Evolutionary conservation across 2,797 vertebrate species (phyloP).

Genomic region (Gallinago stenura): DNA sequence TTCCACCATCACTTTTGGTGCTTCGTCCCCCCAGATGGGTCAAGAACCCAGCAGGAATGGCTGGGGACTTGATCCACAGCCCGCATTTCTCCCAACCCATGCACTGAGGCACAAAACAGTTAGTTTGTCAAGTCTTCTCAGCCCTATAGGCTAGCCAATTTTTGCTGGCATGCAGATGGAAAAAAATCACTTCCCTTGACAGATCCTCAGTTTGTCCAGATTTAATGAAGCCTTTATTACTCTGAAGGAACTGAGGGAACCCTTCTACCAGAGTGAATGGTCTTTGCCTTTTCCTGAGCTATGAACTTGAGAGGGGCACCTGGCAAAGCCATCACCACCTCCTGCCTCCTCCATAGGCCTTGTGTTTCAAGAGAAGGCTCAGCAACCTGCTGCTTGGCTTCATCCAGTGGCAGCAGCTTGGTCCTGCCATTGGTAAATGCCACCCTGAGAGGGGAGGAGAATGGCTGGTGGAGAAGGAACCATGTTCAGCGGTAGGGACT

Average conservation of each 20-base stretch:
- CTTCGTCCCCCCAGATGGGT: background rate
- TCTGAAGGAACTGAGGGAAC: background rate
- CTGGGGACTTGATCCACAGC: background rate
- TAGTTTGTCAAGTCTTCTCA: background rate
- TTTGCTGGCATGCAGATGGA: background rate
- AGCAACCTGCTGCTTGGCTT: background rate
- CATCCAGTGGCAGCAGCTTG: rapidly evolving
- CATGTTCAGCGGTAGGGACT: background rate
- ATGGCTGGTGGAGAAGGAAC: background rate
- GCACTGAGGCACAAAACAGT: background rate
- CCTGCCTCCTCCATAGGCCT: background rate
- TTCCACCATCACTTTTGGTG: background rate
- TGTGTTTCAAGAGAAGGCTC: background rate
- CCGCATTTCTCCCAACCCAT: background rate
- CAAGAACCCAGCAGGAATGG: background rate
- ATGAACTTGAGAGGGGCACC: background rate
- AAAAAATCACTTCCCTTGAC: background rate
- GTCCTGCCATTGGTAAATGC: background rate
- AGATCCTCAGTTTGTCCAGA: background rate
- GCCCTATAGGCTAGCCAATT: background rate
- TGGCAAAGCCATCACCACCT: background rate
- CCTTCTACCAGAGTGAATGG: background rate
- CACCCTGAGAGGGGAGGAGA: background rate
- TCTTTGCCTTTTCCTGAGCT: background rate
- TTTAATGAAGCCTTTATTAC: background rate